These are phyloP conservation scores for Macrophya alboannulata DNA, from an alignment of 2,888 invertebrate genomes.

Conservation along the genomic window DNA sequence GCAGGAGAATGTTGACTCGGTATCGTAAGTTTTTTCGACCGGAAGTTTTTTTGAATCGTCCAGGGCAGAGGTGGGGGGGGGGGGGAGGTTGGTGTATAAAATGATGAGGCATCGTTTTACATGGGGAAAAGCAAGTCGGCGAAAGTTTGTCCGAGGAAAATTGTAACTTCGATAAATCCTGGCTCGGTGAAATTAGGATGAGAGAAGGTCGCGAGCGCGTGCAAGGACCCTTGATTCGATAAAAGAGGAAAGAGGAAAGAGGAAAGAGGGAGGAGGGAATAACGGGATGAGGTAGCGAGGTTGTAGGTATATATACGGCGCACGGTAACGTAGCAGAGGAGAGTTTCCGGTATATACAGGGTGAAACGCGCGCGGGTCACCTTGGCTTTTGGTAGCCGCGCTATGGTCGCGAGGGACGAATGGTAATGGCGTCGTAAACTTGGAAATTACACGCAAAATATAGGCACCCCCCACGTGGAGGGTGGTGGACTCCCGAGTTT, in stretches of 20 bases:
- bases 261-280: slow-evolving; percentile 5
- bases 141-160: neutral
- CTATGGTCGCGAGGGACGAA: slow-evolving; percentile 54
- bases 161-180: slow-evolving; percentile 24
- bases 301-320: neutral
- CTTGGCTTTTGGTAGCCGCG: slow-evolving; percentile 55
- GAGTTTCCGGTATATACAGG: slow-evolving; percentile 27
- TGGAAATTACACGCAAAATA: slow-evolving; percentile 61
- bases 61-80: no score
- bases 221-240: slow-evolving; percentile 40
- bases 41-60: neutral
- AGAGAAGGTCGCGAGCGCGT: slow-evolving; percentile 31
- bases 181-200: slow-evolving; percentile 23
- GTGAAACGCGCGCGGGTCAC: slow-evolving; percentile 57
- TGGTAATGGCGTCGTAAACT: slow-evolving; percentile 59
- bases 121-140: neutral
- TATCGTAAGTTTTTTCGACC: neutral
- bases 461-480: slow-evolving; percentile 61
- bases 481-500: slow-evolving; percentile 49
- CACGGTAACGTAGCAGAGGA: neutral
- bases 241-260: slow-evolving; percentile 10
- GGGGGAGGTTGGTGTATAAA: neutral
- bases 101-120: slow-evolving; percentile 11
- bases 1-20: neutral
- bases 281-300: neutral